Evolutionary conservation across 2,797 vertebrate genomes (phyloP), one percentile per base, ranked within the genome.

Genomic region (Anolis apletophallus): DNA sequence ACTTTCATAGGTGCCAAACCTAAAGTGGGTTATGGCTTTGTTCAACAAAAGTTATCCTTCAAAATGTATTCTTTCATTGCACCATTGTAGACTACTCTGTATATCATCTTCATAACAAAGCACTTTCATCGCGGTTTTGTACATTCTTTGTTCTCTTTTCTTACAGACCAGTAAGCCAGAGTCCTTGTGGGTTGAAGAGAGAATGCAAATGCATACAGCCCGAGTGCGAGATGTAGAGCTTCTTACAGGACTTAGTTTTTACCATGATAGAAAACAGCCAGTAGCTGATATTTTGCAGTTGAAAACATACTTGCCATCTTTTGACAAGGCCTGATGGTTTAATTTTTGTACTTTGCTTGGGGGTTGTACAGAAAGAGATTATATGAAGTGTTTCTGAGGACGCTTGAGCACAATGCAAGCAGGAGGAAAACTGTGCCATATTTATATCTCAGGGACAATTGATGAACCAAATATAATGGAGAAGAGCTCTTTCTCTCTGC

Each of bases 171-270:
- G 88, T 72, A 96, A 95, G 82, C 81, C 85, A 59, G 95, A 95
- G 23, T 94, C 95, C 0, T 52, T 64, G 0, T 99, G 98, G 98
- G 96, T 98, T 89, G 96, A 98, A 94, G 96, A 98, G 0, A 97
- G 98, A 96, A 90, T 98, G 81, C 95, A 94, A 82, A 95, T 98
- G 57, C 98, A 99, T 82, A 91, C 92, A 0, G 97, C 98, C 14
- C 96, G 98, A 21, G 95, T 99, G 80, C 94, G 95, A 93, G 98
- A 99, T 91, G 26, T 99, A 1, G 99, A 99, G 93, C 97, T 98
- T 50, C 95, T 99, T 91, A 98, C 98, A 0, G 98, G 98, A 87
- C 97, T 99, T 84, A 99, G 98, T 92, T 99, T 99, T 96, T 99
- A 98, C 95, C 98, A 98, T 68, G 95, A 98, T 91, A 96, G 96